Percentiles rank a stretch among this genome's conserved stretches.
These are phyloP conservation scores for Chymomyza costata DNA, from an alignment of 1,140 invertebrate species.

Conservation along the genomic window DNA sequence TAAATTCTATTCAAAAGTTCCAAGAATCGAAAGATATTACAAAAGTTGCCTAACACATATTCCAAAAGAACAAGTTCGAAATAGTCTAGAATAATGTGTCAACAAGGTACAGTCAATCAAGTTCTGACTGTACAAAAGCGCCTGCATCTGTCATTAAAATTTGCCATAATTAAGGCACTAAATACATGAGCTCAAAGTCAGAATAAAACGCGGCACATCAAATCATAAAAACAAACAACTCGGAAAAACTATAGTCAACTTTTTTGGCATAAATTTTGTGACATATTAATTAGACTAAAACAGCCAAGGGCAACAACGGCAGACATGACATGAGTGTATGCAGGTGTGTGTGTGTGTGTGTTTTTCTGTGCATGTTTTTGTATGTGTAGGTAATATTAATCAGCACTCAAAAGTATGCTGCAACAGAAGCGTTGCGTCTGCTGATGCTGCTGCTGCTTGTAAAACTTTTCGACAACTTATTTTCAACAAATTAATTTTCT, in stretches of 20 bases:
- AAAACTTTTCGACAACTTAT: conserved; percentile 67
- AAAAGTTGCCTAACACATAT: too few species aligned
- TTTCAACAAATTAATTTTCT: conserved; percentile 72
- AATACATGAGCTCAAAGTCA: too few species aligned
- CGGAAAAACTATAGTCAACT: conserved; percentile 8
- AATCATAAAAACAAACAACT: too few species aligned
- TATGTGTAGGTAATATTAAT: conserved; percentile 40
- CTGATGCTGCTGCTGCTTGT: conserved; percentile 1
- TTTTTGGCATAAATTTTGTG: conserved; percentile 32
- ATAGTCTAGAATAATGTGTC: too few species aligned
- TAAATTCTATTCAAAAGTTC: too few species aligned
- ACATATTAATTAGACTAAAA: conserved; percentile 49
- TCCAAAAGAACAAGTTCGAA: too few species aligned
- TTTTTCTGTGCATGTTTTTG: not conserved
- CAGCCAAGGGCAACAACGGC: not conserved
- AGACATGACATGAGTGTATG: conserved; percentile 20
- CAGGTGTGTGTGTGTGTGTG: conserved; percentile 10
- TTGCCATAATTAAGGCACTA: conserved; percentile 44
- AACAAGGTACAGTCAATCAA: too few species aligned
- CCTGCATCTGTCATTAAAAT: too few species aligned
- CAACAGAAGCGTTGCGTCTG: conserved; percentile 27
- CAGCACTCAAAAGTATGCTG: conserved; percentile 26
- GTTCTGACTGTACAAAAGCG: conserved; percentile 9
- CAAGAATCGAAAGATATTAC: too few species aligned
- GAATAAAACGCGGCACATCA: too few species aligned